These are phyloP conservation scores for Hymenochirus boettgeri DNA, from an alignment of 2,113 vertebrate species.

Conservation along the genomic window DNA sequence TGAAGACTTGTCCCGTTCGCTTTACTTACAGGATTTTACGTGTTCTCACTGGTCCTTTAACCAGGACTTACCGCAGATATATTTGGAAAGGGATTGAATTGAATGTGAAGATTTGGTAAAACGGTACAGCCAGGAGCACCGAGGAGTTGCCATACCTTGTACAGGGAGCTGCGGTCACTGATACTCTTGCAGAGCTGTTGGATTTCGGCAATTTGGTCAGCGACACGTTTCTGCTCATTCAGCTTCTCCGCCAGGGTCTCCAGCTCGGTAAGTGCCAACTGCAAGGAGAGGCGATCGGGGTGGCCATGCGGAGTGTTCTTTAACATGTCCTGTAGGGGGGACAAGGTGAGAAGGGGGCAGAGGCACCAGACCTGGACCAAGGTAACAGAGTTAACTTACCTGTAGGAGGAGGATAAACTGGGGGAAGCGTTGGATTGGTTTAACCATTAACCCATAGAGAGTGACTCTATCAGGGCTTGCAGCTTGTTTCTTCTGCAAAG, in stretches of 20 bases:
- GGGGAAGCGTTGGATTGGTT: conserved; percentile 92
- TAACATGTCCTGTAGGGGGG: conserved; percentile 80
- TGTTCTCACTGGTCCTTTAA: too few relatives aligned
- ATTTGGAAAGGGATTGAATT: too few relatives aligned
- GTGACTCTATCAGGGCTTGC: conserved; percentile 86
- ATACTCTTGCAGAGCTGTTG: conserved; percentile 88
- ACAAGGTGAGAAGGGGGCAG: background rate
- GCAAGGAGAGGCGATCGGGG: conserved; percentile 83
- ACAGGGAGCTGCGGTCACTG: conserved; percentile 81
- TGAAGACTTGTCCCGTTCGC: too few relatives aligned
- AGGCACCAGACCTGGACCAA: background rate
- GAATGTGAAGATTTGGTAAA: too few relatives aligned
- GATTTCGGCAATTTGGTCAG: conserved; percentile 89
- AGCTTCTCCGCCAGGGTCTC: conserved; percentile 90
- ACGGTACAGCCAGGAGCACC: background rate
- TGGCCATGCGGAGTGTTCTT: conserved; percentile 90
- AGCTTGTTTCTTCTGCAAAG: conserved; percentile 80
- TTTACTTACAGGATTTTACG: too few relatives aligned
- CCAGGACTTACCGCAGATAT: too few relatives aligned
- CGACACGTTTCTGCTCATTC: conserved; percentile 90
- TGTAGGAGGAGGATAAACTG: conserved; percentile 95
- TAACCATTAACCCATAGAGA: conserved; percentile 93
- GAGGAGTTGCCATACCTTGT: conserved; percentile 67
- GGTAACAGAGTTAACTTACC: conserved; percentile 57
- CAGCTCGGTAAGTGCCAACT: conserved; percentile 92